phyloP scores from a whole-genome alignment of 2,888 invertebrate genomes.

The Liodrosophila aerea region DNA sequence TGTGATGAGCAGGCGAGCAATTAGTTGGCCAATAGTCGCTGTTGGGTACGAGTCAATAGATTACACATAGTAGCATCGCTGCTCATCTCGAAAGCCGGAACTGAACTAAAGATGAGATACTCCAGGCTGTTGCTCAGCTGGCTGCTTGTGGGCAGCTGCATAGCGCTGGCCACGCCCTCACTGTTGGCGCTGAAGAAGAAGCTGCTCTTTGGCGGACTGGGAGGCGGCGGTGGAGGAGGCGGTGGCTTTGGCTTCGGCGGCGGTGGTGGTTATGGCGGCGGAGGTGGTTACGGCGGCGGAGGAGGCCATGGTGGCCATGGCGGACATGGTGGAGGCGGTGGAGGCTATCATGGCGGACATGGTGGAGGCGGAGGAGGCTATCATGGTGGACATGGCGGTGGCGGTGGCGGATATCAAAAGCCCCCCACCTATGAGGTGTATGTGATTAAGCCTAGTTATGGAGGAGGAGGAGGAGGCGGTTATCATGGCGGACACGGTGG shows the following conservation, averaged over 20 bases:
- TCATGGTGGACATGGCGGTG: conserved; percentile 29
- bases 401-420: conserved; percentile 1
- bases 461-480: conserved; percentile 25
- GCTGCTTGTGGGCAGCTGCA: conserved; percentile 47
- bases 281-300: conserved; percentile 32
- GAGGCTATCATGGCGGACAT: conserved; percentile 29
- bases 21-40: conserved; percentile 45
- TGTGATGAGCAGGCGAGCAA: conserved; percentile 17
- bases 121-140: conserved; percentile 26
- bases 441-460: conserved; percentile 19
- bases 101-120: conserved; percentile 33
- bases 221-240: conserved; percentile 29
- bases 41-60: conserved; percentile 7
- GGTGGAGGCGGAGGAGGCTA: conserved; percentile 25
- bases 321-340: conserved; percentile 37
- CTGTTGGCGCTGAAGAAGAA: conserved; percentile 57
- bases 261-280: conserved; percentile 31
- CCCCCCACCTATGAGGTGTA: conserved; percentile 13
- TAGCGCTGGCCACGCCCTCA: conserved; percentile 49
- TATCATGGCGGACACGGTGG: conserved; percentile 18
- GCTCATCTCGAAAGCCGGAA: conserved; percentile 10
- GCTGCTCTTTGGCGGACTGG: conserved; percentile 48
- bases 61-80: background rate
- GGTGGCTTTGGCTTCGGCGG: conserved; percentile 30
- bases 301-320: conserved; percentile 24